phyloP scores from a whole-genome alignment of 2,113 vertebrate genomes.

The Aleadryas rufinucha region DNA sequence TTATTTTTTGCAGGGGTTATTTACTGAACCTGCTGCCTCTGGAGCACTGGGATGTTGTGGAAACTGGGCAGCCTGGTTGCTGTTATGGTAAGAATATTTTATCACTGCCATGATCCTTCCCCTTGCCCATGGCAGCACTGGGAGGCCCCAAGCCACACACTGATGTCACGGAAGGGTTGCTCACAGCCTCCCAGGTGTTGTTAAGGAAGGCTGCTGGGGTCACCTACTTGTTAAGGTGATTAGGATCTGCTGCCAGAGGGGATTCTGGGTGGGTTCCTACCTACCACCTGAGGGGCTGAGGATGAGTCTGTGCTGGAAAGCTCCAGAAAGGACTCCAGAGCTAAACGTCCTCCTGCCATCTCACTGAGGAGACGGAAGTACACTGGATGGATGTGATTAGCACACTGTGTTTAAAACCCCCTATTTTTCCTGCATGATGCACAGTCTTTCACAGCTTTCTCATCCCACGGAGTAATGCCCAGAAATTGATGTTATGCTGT shows the following conservation, averaged over 20 bases:
- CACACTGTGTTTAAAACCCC: not conserved
- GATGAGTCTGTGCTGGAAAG: not conserved
- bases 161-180: accelerated
- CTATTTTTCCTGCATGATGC: not conserved
- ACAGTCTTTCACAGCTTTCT: not conserved
- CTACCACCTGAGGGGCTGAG: not conserved
- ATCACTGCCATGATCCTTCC: no score
- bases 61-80: not conserved
- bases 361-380: not conserved
- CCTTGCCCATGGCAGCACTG: accelerated
- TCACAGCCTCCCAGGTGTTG: not conserved
- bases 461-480: slow-evolving; percentile 33
- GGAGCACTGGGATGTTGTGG: not conserved
- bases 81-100: not conserved
- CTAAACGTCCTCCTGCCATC: not conserved
- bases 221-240: not conserved
- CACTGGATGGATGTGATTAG: not conserved
- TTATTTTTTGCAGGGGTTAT: not conserved
- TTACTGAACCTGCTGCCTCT: not conserved
- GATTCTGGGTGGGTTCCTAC: not conserved
- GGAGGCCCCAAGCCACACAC: not conserved
- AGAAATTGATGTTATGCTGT: not conserved
- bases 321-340: not conserved
- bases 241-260: not conserved
- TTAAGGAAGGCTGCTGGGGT: not conserved